phyloP scores from a whole-genome alignment of 2,797 vertebrate species.

The Leptodactylus fallax region DNA sequence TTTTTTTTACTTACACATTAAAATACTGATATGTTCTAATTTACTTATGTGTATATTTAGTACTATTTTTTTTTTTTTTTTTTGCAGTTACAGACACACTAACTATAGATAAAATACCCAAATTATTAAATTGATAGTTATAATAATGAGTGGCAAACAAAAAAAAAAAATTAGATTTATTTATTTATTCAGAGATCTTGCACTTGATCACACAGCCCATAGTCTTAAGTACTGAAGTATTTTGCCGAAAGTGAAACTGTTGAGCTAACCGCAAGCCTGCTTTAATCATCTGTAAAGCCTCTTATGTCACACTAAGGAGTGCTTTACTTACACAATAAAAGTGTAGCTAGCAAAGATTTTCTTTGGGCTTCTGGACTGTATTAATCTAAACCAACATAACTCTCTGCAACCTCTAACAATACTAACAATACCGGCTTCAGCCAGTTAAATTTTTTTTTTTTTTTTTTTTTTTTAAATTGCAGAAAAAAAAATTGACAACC shows the following conservation, averaged over 20 bases:
- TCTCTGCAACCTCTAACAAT: background rate
- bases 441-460: background rate
- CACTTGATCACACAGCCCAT: background rate
- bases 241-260: constrained; percentile 52
- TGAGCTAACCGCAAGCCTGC: constrained; percentile 53
- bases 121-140: background rate
- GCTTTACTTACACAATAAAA: constrained; percentile 52
- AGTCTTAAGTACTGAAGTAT: constrained; percentile 11
- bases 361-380: background rate
- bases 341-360: constrained; percentile 33
- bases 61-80: no score
- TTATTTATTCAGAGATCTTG: background rate
- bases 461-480: no score
- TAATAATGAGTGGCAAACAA: background rate
- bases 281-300: constrained; percentile 60
- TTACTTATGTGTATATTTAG: no score
- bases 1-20: no score
- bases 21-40: no score
- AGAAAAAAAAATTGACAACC: background rate
- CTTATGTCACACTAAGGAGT: constrained; percentile 55
- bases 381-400: background rate
- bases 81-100: no score
- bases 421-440: background rate
- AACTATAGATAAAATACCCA: no score
- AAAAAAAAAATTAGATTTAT: no score